Base-by-base conservation (phyloP, 2,113 vertebrate species). In the Sander vitreus region DNA sequence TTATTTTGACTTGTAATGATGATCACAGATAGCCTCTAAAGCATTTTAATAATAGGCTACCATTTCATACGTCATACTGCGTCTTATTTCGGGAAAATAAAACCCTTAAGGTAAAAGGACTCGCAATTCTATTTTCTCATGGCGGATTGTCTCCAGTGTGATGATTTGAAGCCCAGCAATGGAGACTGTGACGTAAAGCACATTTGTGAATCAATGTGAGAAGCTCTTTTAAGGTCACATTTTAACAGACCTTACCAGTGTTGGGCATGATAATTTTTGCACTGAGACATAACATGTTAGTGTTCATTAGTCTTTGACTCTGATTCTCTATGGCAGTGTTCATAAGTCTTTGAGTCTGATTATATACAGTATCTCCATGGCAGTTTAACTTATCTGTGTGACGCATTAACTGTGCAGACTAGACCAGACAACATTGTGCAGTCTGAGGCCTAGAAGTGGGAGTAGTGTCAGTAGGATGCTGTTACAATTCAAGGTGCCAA, bases 211-310 rank as follows among this genome's bases (percentile, higher is more conserved):
- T 47, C 33, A 69, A 15, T 39, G 48, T 73, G 23, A 76, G 5
- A 58, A 43, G 7, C 39, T 58, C 36, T 79, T 43, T 45, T 76
- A 66, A 75, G 64, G 65, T 79, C 76, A 76, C 6, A 50, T 21
- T 62, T 27, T 4, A 57, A 73, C 54, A 69, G 30, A n/a, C 62
- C 21, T 74, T 45, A 43, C 25, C 62, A 58, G 30, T 69, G 43
- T 25, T 14, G 16, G 51, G 47, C 62, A 59, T 83, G 67, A 65
- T 43, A 65, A 39, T 3, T 1, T 13, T 53, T 66, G 15, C 47
- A 23, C 43, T 36, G 14, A 82, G 65, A 82, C 75, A 75, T n/a
- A 67, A 72, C 66, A 76, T 76, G 51, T 66, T 19, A 39, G 62
- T 50, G 25, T 66, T 80, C 19, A 19, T 39, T 25, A 25, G 18